A percentile compares a stretch with the other conserved stretches of the same genome.
These are phyloP conservation scores for Sebastes cheni DNA, from an alignment of 2,797 vertebrate species.

Conservation along the genomic window DNA sequence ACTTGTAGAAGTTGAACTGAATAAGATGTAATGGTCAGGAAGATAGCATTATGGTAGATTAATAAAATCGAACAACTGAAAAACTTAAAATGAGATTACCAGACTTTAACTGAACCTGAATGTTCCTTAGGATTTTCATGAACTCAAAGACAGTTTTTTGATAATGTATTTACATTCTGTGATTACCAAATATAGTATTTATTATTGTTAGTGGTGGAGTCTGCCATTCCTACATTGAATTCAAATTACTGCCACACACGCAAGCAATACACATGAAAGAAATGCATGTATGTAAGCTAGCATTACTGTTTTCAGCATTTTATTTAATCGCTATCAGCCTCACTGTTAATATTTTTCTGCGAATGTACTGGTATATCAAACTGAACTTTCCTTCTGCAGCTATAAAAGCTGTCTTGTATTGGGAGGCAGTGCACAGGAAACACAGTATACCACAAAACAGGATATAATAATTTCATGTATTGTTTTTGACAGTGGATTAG, in stretches of 20 bases:
- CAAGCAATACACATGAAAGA: not conserved
- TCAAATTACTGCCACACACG: not conserved
- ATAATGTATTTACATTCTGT: not conserved
- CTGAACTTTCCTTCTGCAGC: not conserved
- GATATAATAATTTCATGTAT: not conserved
- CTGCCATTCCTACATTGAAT: fast-evolving
- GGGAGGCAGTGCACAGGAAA: not conserved
- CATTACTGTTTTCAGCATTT: not conserved
- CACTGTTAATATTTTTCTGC: not conserved
- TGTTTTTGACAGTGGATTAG: not conserved
- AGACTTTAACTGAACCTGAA: not conserved
- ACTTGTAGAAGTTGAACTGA: not conserved
- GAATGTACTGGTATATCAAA: not conserved
- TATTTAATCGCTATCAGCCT: not conserved
- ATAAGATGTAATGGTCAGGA: not conserved
- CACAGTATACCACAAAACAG: not conserved
- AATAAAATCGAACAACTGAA: not conserved
- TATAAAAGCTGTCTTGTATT: not conserved
- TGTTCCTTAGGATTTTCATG: not conserved
- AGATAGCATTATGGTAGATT: not conserved
- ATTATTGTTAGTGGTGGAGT: not conserved
- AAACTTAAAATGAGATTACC: not conserved
- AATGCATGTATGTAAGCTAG: not conserved
- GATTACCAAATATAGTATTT: not conserved
- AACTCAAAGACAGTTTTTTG: not conserved